phyloP scores from a whole-genome alignment of 2,113 vertebrate genomes.

The Callipepla californica region DNA sequence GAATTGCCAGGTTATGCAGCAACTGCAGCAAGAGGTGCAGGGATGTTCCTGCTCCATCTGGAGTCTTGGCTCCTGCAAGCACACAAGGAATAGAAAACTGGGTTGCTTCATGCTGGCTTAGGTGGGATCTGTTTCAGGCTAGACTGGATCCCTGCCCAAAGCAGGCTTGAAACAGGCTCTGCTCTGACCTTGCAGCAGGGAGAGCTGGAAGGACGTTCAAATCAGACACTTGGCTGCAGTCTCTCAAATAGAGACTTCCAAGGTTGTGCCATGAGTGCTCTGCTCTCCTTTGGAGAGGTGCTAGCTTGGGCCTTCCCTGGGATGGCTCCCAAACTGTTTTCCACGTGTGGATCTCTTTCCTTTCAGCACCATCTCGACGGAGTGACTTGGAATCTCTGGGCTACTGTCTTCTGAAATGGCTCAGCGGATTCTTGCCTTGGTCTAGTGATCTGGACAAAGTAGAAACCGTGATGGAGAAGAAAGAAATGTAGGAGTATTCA shows the following conservation, averaged over 20 bases:
- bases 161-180: slow-evolving; percentile 5
- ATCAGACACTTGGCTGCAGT: background rate
- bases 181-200: slow-evolving; percentile 18
- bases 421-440: slow-evolving; percentile 89
- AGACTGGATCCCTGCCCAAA: slow-evolving; percentile 25
- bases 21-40: background rate
- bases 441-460: slow-evolving; percentile 69
- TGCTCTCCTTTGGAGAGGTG: background rate
- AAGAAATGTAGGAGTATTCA: slow-evolving; percentile 78
- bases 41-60: slow-evolving; percentile 7
- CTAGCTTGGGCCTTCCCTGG: background rate
- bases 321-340: background rate
- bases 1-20: background rate
- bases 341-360: background rate
- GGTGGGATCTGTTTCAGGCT: background rate
- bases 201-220: slow-evolving; percentile 27
- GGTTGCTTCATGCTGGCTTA: background rate
- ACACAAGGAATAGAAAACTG: background rate
- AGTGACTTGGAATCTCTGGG: slow-evolving; percentile 93
- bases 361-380: slow-evolving; percentile 89
- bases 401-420: slow-evolving; percentile 92
- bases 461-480: slow-evolving; percentile 78
- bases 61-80: background rate
- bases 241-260: background rate
- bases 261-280: background rate